These are phyloP conservation scores for Steinernema carpocapsae DNA, from an alignment of 2,888 invertebrate species.

Conservation along the genomic window DNA sequence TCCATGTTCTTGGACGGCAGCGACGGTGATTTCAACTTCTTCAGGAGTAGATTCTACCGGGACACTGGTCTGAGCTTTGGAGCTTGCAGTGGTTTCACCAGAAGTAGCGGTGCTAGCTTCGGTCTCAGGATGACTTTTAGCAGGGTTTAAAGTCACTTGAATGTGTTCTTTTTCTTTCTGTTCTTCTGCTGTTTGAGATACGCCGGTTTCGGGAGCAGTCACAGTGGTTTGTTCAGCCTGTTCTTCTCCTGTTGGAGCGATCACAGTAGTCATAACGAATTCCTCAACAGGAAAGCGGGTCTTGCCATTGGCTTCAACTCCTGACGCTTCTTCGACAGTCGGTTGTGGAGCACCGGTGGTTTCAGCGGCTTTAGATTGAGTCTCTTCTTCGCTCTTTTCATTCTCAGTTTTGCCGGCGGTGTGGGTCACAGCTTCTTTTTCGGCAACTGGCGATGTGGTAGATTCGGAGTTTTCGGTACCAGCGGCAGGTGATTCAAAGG, in stretches of 20 bases:
- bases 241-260: slow-evolving; percentile 16
- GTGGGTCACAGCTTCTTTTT: neutral
- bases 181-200: neutral
- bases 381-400: neutral
- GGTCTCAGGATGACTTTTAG: slow-evolving; percentile 20
- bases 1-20: neutral
- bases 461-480: slow-evolving; percentile 24
- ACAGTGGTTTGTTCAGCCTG: neutral
- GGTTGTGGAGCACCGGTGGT: too few species aligned
- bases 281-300: too few species aligned
- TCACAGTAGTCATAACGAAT: neutral
- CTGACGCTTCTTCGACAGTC: neutral
- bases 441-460: neutral
- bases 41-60: too few species aligned
- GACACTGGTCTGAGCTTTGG: too few species aligned
- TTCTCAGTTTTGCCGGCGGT: neutral
- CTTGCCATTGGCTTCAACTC: neutral
- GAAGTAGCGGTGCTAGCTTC: too few species aligned
- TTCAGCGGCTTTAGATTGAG: neutral
- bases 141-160: neutral
- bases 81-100: too few species aligned
- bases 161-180: neutral
- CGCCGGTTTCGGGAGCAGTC: neutral
- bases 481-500: neutral
- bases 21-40: too few species aligned